Evolutionary conservation across 2,113 vertebrate genomes (phyloP).

Genomic region (Pangasianodon hypophthalmus): DNA sequence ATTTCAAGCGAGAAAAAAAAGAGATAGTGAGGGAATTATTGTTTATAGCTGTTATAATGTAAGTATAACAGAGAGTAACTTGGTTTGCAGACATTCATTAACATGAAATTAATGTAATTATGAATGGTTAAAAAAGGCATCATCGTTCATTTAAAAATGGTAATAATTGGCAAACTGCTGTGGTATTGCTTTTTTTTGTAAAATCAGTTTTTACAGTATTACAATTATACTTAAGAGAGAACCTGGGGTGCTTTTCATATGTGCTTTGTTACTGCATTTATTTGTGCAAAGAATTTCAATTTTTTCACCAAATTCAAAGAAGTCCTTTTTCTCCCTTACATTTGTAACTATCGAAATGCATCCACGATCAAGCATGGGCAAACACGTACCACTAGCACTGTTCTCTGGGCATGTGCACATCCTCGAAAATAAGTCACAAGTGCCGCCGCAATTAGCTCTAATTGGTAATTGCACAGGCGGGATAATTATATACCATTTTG

Average conservation of each 20-base stretch:
- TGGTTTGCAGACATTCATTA: not conserved
- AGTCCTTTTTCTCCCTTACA: not conserved
- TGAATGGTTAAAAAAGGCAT: not conserved
- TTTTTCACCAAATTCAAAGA: not conserved
- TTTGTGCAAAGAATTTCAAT: not conserved
- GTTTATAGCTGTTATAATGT: not conserved
- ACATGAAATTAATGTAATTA: not conserved
- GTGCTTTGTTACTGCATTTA: not conserved
- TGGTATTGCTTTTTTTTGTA: not conserved
- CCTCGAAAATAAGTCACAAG: slow-evolving; percentile 45
- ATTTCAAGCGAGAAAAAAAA: not conserved
- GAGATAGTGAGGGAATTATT: not conserved
- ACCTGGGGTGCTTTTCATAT: not conserved
- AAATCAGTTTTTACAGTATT: not conserved
- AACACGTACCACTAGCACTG: slow-evolving; percentile 2
- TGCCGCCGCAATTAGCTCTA: slow-evolving; percentile 53
- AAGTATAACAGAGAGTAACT: not conserved
- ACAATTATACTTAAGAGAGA: not conserved
- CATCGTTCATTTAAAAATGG: not conserved
- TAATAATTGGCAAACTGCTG: not conserved
- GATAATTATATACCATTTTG: slow-evolving; percentile 59
- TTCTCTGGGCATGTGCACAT: slow-evolving; percentile 6
- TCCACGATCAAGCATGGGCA: not conserved
- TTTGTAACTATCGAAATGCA: slow-evolving; percentile 30
- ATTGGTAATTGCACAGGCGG: slow-evolving; percentile 53